Conservation (phyloP, 2,113 vertebrate species). For the Pyrgilauda ruficollis region DNA sequence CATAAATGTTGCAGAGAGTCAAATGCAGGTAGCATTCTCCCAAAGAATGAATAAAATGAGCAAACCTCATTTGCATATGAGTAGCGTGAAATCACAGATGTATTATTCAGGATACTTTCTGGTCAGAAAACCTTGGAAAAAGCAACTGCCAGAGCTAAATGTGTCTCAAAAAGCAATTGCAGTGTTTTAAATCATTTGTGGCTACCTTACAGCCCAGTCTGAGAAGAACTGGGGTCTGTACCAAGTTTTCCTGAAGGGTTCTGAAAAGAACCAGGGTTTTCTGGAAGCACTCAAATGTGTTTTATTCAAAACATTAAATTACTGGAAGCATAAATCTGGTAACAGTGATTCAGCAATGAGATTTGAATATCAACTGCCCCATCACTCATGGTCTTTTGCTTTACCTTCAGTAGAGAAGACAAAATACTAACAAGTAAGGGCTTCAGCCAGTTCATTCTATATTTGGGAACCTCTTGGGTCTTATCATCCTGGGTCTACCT, state of each 20-base stretch:
- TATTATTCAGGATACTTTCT: neutral
- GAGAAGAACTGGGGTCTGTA: neutral
- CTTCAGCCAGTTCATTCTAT: neutral
- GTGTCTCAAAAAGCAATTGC: neutral
- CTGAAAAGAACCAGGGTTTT: neutral
- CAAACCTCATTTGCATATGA: neutral
- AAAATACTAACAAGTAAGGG: neutral
- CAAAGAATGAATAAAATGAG: neutral
- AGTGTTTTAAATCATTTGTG: neutral
- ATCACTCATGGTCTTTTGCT: neutral
- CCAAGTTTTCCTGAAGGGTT: neutral
- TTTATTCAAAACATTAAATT: neutral
- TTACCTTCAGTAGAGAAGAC: neutral
- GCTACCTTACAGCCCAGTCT: neutral
- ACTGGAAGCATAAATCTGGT: neutral
- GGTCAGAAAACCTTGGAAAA: neutral
- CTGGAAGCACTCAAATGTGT: neutral
- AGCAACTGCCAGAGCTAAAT: neutral
- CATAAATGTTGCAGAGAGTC: neutral
- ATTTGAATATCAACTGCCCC: neutral
- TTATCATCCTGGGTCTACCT: neutral
- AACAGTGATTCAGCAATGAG: neutral
- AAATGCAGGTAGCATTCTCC: neutral
- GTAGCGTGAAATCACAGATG: neutral
- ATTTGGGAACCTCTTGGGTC: neutral